Base-by-base conservation (phyloP, 1,140 invertebrate genomes). In the Lepidurus packardi region DNA sequence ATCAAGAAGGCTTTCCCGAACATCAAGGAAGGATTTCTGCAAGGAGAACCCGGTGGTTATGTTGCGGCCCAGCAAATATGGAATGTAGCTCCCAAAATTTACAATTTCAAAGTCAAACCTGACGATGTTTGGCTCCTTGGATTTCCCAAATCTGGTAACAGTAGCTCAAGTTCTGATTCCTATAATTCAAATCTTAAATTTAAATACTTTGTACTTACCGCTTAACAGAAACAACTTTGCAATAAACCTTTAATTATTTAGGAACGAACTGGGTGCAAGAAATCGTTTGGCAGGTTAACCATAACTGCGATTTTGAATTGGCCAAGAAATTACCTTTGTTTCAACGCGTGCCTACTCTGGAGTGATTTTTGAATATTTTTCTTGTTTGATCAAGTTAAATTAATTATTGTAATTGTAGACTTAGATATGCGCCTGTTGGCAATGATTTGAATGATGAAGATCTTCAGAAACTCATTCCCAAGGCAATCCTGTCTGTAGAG, bases 21-120 rank as follows among this genome's bases (percentile, higher is more conserved):
- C 25, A 73, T 77, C 16, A 65, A 9, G 5, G 74, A 77, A 16
- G 75, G 78, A 24, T n/a, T 79, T 43, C 42, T 73, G 34, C 74
- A 47, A 7, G 78, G 75, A 0, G 73, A 79, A 21, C 78, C 78
- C 5, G 78, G 78, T 9, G 78, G 76, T n/a, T 73, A 77, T 65
- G 53, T 79, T 9, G 43, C 76, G 53, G n/a, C 42, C 34, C 78
- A 75, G 41, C 16, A 45, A 11, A 77, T 75, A 34, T 73, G 45
- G n/a, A 73, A 43, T 16, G 1, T 42, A 24, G 75, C 75, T 21
- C 65, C 77, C 9, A 75, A 79, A 42, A 53, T 73, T n/a, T 77
- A 44, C 41, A 75, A 78, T 45, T 74, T 78, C 24, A 16, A 43
- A 44, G 34, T 78, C 7, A 16, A 73, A 21, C 5, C 44, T 11